Evolutionary conservation across 2,888 invertebrate species (phyloP).

Genomic region (Andrena bucephala): DNA sequence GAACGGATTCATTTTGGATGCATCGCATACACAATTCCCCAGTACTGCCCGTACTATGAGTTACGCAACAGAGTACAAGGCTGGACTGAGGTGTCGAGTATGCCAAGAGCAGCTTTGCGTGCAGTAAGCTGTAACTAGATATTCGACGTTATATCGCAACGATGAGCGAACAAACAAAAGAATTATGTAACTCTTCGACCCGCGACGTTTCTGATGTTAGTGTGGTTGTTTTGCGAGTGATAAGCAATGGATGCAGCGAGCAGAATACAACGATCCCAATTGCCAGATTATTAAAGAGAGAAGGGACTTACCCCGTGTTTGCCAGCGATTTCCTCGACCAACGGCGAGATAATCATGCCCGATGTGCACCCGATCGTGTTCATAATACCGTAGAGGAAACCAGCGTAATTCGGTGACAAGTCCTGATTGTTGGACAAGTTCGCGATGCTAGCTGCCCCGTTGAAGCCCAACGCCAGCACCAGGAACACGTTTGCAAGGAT

Average conservation of each 20-base stretch:
- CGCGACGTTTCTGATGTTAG: neutral
- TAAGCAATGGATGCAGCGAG: neutral
- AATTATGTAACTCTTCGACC: slow-evolving; percentile 3
- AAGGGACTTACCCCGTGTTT: slow-evolving; percentile 85
- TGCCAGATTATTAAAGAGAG: neutral
- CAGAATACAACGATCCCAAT: neutral
- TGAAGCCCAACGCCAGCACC: slow-evolving; percentile 79
- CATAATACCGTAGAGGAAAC: slow-evolving; percentile 90
- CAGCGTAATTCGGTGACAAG: slow-evolving; percentile 91
- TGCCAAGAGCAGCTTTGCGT: slow-evolving; percentile 43
- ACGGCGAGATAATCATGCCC: slow-evolving; percentile 90
- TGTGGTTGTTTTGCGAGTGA: neutral
- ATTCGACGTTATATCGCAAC: neutral
- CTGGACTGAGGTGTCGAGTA: slow-evolving; percentile 69
- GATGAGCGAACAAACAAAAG: neutral
- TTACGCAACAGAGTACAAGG: slow-evolving; percentile 70
- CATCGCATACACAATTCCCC: slow-evolving; percentile 67
- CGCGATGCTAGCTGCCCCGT: slow-evolving; percentile 85
- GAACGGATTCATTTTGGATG: slow-evolving; percentile 32
- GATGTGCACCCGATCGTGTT: slow-evolving; percentile 90
- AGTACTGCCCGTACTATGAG: slow-evolving; percentile 78
- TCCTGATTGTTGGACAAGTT: slow-evolving; percentile 87
- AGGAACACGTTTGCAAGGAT: slow-evolving; percentile 77
- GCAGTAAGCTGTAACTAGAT: slow-evolving; percentile 35
- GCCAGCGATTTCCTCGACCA: slow-evolving; percentile 88